Base-by-base conservation (phyloP, 1,140 invertebrate species). In the Trichonephila clavipes region DNA sequence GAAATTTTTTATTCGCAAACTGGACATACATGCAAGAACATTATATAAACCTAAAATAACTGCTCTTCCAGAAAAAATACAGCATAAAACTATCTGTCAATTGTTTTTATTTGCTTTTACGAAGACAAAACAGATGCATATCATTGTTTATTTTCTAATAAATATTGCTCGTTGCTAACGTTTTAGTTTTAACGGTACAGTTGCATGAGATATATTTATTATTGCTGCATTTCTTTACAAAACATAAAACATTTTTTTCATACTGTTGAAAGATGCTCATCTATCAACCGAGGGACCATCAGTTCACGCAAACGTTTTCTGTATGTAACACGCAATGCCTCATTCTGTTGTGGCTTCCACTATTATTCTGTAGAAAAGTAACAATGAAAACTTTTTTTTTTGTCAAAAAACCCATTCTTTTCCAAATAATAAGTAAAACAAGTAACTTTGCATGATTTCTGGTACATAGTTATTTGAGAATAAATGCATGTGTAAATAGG, bases 201-300 rank as follows among this genome's bases (percentile, higher is more conserved):
- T 34, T 6, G 6, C 24, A 19, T 18, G 6, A 40, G 34, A 34
- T 18, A 28, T 28, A 40, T 34, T 40, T 77, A 34, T 77, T 18
- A 18, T 40, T 34, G 28, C 72, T 77, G 28, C 24, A 77, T 34
- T 40, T 77, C 34, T 77, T 18, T 16, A 40, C 16, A 34, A 40
- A 40, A 34, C 34, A 16, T 12, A 51, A 51, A 51, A 51, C 2
- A 0, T 16, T 40, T 40, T 40, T 34, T 69, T 34, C 18, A 14
- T 77, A 28, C 16, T 77, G 12, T 77, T 77, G 28, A 14, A 77
- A 34, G 72, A 24, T 14, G 18, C 28, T 40, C 28, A 77, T 77
- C 34, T 77, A 77, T 77, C 72, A 77, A 77, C n/a, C 14, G 72
- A 77, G 28, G 72, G 28, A 28, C 28, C 72, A 77, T 69, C 66